phyloP scores from a whole-genome alignment of 1,140 invertebrate genomes.

The Sinella curviseta region DNA sequence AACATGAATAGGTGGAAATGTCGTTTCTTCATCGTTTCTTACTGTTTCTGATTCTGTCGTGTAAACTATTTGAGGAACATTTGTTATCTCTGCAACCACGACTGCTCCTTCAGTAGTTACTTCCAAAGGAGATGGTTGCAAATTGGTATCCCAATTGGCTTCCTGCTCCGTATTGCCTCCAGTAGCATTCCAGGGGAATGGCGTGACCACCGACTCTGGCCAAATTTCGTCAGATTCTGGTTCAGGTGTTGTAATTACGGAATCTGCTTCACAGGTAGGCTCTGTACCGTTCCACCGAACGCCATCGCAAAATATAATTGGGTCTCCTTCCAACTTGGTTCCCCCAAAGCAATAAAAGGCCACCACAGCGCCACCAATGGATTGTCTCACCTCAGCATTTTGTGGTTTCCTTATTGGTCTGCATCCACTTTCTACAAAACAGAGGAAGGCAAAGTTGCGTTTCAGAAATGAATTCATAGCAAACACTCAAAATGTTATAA shows the following conservation, averaged over 20 bases:
- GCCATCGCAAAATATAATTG: conserved; percentile 37
- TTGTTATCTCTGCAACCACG: no score
- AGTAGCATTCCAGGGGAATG: not conserved
- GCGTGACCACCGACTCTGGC: not conserved
- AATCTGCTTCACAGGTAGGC: conserved; percentile 28
- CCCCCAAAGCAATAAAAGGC: conserved; percentile 37
- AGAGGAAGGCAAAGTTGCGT: no score
- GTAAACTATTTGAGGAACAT: no score
- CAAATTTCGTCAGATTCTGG: not conserved
- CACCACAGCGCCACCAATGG: conserved; percentile 38
- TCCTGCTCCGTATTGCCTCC: not conserved
- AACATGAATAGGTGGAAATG: no score
- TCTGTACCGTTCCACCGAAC: conserved; percentile 39
- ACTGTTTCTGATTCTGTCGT: no score
- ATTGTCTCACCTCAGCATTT: conserved; percentile 3
- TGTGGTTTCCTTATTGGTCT: conserved; percentile 30
- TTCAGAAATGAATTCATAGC: no score
- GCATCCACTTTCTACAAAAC: conserved; percentile 35
- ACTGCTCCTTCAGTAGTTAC: no score
- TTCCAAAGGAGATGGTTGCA: no score
- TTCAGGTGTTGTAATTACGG: not conserved
- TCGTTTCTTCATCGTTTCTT: no score
- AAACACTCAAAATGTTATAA: not conserved
- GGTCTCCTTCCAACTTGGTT: conserved; percentile 18
- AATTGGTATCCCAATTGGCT: conserved; percentile 3